A percentile compares a stretch with the other conserved stretches of the same genome.
phyloP scores from a whole-genome alignment of 1,140 invertebrate species.

The Drosophila arizonae region DNA sequence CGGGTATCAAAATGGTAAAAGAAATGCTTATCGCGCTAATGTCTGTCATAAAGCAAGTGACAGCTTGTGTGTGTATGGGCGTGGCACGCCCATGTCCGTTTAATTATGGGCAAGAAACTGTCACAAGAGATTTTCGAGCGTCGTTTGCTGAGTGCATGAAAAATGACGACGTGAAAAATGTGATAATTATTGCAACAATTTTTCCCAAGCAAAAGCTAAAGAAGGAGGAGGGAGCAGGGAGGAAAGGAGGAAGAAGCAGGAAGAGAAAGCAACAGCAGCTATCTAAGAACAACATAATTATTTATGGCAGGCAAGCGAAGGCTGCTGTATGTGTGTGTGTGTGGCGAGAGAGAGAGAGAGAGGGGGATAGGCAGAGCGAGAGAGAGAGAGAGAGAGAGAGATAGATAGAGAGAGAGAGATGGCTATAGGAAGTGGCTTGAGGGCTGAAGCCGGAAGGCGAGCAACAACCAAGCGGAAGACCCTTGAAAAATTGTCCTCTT shows the following conservation, averaged over 20 bases:
- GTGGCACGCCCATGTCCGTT: conserved; percentile 53
- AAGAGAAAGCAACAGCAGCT: conserved; percentile 13
- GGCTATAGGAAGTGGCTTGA: conserved; percentile 51
- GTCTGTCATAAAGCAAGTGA: conserved; percentile 37
- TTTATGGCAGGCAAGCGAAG: conserved; percentile 51
- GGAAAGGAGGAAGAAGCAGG: not conserved
- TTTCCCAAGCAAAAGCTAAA: conserved; percentile 36
- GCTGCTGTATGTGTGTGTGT: not conserved
- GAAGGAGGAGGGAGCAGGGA: conserved; percentile 1
- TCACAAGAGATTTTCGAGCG: conserved; percentile 46
- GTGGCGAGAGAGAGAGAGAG: not conserved
- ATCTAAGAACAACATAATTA: conserved; percentile 80
- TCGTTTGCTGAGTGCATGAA: conserved; percentile 55
- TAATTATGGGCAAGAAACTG: conserved; percentile 66
- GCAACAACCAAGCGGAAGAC: conserved; percentile 47
- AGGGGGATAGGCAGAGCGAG: no score
- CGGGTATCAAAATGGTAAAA: not conserved
- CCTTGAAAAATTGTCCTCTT: conserved; percentile 58
- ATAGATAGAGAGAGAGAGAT: not conserved
- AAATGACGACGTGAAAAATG: conserved; percentile 74
- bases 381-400: not conserved
- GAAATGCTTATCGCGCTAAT: conserved; percentile 47
- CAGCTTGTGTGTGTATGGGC: conserved; percentile 20
- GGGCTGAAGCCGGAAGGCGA: conserved; percentile 23
- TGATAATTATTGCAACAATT: conserved; percentile 76